A percentile compares a stretch with the other conserved stretches of the same genome.
Evolutionary conservation across 2,797 vertebrate genomes (phyloP).

Genomic region (Urosaurus nigricauda): DNA sequence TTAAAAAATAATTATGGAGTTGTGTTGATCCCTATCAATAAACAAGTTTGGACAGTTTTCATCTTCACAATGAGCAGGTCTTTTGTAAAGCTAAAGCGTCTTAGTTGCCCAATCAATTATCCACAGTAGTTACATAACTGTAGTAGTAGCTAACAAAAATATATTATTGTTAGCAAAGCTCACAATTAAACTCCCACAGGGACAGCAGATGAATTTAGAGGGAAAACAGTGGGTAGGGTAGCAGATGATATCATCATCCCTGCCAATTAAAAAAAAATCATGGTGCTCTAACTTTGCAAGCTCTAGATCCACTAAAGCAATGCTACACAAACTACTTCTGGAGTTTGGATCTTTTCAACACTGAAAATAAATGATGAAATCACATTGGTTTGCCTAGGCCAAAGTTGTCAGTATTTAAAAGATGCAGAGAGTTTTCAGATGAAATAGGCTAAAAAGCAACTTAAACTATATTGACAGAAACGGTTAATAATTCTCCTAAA

Average conservation of each 20-base stretch:
- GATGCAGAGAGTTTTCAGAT: not conserved
- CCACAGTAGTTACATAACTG: not conserved
- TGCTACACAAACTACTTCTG: not conserved
- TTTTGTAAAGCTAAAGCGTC: not conserved
- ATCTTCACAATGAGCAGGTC: not conserved
- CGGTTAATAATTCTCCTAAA: not conserved
- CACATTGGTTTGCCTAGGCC: not conserved
- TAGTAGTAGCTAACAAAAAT: not conserved
- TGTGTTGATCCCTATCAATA: not conserved
- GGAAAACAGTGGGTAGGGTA: not conserved
- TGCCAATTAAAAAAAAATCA: not conserved
- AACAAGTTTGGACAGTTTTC: not conserved
- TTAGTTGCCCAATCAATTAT: not conserved
- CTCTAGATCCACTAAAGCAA: not conserved
- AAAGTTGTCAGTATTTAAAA: conserved; percentile 5
- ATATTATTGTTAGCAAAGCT: not conserved
- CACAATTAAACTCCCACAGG: not conserved
- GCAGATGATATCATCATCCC: not conserved
- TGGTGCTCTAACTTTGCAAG: not conserved
- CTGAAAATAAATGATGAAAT: conserved; percentile 7
- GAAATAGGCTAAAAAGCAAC: not conserved
- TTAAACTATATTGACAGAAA: not conserved
- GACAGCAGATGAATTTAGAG: not conserved
- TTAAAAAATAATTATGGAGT: not conserved
- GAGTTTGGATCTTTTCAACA: not conserved